phyloP scores from a whole-genome alignment of 2,113 vertebrate species.

The Neotoma lepida region DNA sequence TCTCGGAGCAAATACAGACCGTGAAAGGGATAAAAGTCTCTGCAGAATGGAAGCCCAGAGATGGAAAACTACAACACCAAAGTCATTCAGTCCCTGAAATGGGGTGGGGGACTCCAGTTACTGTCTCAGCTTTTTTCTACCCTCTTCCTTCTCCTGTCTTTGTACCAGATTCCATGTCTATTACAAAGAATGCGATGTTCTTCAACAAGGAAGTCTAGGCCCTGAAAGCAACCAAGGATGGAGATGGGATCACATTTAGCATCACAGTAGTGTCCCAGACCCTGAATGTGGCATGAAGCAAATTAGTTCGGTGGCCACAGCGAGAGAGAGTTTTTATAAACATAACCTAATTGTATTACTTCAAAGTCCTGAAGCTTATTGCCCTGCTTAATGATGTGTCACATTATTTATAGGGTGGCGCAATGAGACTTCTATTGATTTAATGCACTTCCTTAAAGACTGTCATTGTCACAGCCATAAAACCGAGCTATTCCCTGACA shows the following conservation, averaged over 20 bases:
- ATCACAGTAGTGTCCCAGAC: background rate
- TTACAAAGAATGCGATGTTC: background rate
- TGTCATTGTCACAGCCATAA: conserved; percentile 86
- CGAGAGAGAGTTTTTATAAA: conserved; percentile 85
- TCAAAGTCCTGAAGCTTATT: conserved; percentile 88
- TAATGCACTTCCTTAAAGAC: conserved; percentile 89
- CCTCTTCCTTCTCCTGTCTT: background rate
- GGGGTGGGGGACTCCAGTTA: background rate
- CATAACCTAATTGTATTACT: conserved; percentile 88
- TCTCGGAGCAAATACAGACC: background rate
- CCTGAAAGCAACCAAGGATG: background rate
- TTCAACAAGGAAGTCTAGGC: background rate
- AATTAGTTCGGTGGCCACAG: conserved; percentile 77
- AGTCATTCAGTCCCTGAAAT: background rate
- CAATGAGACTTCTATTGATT: conserved; percentile 87
- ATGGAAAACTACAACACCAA: background rate
- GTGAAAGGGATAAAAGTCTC: background rate
- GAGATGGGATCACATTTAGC: background rate
- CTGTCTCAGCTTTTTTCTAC: background rate
- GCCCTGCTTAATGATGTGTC: conserved; percentile 89
- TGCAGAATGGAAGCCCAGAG: background rate
- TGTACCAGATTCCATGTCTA: background rate
- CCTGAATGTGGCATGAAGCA: conserved; percentile 59
- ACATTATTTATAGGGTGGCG: conserved; percentile 87
- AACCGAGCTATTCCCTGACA: conserved; percentile 83